Base-by-base conservation (phyloP, 2,888 invertebrate genomes). In the Sphecodes monilicornis region DNA sequence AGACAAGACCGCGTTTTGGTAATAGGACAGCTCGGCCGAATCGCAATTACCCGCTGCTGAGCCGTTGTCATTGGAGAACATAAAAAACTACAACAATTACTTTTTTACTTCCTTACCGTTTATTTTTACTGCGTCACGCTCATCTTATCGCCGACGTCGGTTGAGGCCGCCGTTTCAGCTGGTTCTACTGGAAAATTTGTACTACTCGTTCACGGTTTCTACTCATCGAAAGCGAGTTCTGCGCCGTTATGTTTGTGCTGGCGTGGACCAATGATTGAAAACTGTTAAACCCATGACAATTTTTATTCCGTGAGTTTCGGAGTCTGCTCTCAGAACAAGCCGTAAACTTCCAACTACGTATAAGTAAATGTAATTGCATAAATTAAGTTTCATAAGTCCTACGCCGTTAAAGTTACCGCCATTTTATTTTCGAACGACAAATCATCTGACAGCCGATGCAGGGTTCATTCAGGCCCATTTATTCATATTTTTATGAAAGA, bases 101-200 rank as follows among this genome's bases (percentile, higher is more conserved):
- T 11, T 39, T 68, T 68, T 39, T 68, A 22, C 36, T 68, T 68
- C 39, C 68, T 68, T 11, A n/a, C n/a, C 36, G n/a, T 68, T 68
- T 68, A 68, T 22, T 68, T 68, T 68, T 39, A 39, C 39, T 1
- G 39, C 68, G 68, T 68, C 36, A 22, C 68, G 68, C 39, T 39
- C n/a, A 18, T n/a, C n/a, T n/a, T 22, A 39, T 8, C 64, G 64
- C 22, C 64, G 36, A 18, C 32, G 64, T 64, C 26, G 57, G 54
- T 60, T 10, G 29, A 10, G 22, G 22, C 32, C 32, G 2, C 1
- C 64, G 22, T 11, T 39, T 39, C 68, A n/a, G 39, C n/a, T n/a
- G 39, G n/a, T n/a, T 39, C 68, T n/a, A n/a, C 36, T n/a, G 68
- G 6, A 1, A 68, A 68, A 13, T 5, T 68, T 54, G 68, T 39